phyloP scores from a whole-genome alignment of 2,797 vertebrate genomes.

The Tachyglossus aculeatus region DNA sequence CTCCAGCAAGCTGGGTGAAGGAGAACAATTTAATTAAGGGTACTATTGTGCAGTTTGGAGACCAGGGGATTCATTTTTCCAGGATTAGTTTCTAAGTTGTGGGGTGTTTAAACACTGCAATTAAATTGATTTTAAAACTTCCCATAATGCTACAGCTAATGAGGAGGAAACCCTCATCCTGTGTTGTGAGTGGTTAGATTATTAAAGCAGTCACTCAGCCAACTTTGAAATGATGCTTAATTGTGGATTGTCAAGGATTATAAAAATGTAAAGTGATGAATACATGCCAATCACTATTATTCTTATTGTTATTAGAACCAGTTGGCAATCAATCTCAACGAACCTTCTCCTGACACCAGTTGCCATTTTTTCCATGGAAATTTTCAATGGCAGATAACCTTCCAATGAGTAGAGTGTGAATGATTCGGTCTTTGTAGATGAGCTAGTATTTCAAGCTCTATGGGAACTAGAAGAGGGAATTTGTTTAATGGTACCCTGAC shows the following conservation, averaged over 20 bases:
- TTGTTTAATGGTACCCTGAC: neutral
- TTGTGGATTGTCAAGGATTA: slow-evolving; percentile 1
- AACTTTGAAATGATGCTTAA: slow-evolving; percentile 6
- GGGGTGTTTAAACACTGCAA: neutral
- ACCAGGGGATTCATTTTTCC: neutral
- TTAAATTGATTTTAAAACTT: neutral
- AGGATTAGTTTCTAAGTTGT: neutral
- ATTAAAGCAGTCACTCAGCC: neutral
- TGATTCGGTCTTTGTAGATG: neutral
- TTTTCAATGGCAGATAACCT: neutral
- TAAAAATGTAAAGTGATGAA: neutral
- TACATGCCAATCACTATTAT: neutral
- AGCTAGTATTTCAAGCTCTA: neutral
- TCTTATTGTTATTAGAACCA: neutral
- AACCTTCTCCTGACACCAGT: neutral
- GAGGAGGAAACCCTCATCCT: neutral
- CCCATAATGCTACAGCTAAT: neutral
- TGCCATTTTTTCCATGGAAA: neutral
- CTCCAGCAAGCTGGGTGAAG: neutral
- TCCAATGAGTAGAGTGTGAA: neutral
- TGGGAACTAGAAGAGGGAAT: neutral
- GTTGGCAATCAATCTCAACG: neutral
- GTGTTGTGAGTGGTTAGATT: neutral
- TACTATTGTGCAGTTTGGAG: neutral
- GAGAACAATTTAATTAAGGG: neutral